Conservation (phyloP, 2,113 vertebrate genomes). For the Halichoeres trimaculatus region DNA sequence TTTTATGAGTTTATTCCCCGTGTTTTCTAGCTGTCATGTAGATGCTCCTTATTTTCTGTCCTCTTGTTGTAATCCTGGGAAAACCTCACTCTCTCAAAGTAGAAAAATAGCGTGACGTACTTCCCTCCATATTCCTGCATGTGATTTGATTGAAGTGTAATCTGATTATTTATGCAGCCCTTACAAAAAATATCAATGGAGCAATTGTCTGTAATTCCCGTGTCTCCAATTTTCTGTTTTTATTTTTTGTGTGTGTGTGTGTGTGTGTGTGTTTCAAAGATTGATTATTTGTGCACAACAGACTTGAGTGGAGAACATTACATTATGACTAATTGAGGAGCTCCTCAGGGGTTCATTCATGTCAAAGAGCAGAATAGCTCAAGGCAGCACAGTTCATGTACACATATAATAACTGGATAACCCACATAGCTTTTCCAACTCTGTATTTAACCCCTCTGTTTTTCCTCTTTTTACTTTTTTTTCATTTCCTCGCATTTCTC, state of each 20-base stretch:
- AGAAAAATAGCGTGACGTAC: background rate
- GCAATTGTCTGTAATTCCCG: constrained; percentile 1
- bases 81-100: background rate
- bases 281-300: constrained; percentile 38
- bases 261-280: constrained; percentile 33
- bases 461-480: background rate
- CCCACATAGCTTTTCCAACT: constrained; percentile 15
- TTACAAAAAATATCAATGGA: constrained; percentile 31
- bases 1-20: no score
- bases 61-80: background rate
- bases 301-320: constrained; percentile 28
- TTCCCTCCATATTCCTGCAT: background rate
- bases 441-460: background rate
- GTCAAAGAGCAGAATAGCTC: constrained; percentile 42
- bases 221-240: background rate
- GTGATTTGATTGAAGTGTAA: constrained; percentile 44
- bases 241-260: background rate
- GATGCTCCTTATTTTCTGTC: no score
- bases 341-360: constrained; percentile 54
- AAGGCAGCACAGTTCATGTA: constrained; percentile 37
- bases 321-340: constrained; percentile 67
- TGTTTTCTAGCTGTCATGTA: no score
- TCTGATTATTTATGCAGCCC: constrained; percentile 33
- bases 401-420: constrained; percentile 34
- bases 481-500: background rate